Conservation (phyloP, 2,797 vertebrate genomes). For the Takifugu ocellatus region DNA sequence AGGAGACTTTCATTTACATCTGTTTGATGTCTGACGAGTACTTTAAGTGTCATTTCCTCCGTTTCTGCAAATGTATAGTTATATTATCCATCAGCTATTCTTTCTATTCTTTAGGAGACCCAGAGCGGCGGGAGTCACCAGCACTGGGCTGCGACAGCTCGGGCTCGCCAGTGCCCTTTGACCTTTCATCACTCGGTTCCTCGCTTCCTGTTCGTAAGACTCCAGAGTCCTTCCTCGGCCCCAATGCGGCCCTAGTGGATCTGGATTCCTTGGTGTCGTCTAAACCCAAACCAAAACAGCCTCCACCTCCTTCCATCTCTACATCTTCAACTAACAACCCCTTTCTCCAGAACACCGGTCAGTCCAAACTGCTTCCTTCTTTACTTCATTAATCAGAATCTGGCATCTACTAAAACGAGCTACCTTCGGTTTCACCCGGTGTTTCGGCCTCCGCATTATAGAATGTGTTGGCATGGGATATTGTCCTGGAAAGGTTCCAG, state of each 20-base stretch:
- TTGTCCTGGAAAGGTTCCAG: no score
- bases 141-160: slow-evolving; percentile 68
- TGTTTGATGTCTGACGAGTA: background rate
- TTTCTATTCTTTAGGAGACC: slow-evolving; percentile 68
- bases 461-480: no score
- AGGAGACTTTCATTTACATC: background rate
- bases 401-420: background rate
- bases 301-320: slow-evolving; percentile 75
- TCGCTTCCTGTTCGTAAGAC: slow-evolving; percentile 84
- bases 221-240: slow-evolving; percentile 90
- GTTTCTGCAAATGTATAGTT: background rate
- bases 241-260: slow-evolving; percentile 90
- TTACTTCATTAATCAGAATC: background rate
- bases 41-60: background rate
- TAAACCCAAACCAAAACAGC: slow-evolving; percentile 81
- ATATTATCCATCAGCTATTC: background rate
- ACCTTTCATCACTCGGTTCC: slow-evolving; percentile 80
- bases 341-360: slow-evolving; percentile 81
- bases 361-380: slow-evolving; percentile 8
- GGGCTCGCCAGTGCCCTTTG: slow-evolving; percentile 83
- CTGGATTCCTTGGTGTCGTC: slow-evolving; percentile 87
- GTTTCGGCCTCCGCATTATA: no score
- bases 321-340: slow-evolving; percentile 79
- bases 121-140: slow-evolving; percentile 75
- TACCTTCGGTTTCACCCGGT: no score